Percentiles rank a stretch among this genome's conserved stretches.
phyloP scores from a whole-genome alignment of 37 sponge, comb jelly and placozoan species.

The Beroe ovata region DNA sequence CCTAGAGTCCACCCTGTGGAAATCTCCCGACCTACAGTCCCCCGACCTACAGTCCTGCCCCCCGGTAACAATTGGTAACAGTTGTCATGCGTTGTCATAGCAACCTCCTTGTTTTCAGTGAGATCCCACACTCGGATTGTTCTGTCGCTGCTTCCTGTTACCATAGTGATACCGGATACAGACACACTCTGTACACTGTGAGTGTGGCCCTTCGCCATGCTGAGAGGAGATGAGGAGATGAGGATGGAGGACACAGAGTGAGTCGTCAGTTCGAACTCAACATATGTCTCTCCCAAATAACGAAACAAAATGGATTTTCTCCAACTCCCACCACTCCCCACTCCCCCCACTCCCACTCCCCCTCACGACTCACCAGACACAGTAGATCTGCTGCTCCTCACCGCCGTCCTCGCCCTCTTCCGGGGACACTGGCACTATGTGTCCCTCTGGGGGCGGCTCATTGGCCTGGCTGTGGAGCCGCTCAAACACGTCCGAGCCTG shows the following conservation, averaged over 20 bases:
- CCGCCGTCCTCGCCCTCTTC: background rate
- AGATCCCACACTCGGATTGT: constrained; percentile 63
- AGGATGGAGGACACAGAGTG: too few species aligned
- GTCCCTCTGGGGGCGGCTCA: constrained; percentile 33
- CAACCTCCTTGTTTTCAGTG: constrained; percentile 28
- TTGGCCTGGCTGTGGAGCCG: constrained; percentile 15
- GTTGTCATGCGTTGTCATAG: too few species aligned
- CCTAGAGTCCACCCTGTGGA: too few species aligned
- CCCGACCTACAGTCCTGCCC: too few species aligned
- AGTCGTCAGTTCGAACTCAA: too few species aligned
- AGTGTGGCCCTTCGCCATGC: constrained; percentile 66
- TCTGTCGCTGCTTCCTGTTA: constrained; percentile 42
- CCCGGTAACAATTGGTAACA: too few species aligned
- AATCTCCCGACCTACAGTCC: too few species aligned
- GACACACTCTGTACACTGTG: constrained; percentile 61
- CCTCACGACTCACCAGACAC: background rate
- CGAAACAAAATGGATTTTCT: too few species aligned
- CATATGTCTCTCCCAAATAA: too few species aligned
- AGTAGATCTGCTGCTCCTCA: background rate
- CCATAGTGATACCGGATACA: constrained; percentile 26
- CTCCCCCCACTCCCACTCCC: background rate
- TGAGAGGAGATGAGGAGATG: too few species aligned
- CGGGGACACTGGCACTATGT: background rate
- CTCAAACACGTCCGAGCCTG: constrained; percentile 38
- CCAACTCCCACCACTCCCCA: background rate